Evolutionary conservation across 2,888 invertebrate genomes (phyloP), one percentile per base, ranked within the genome.

Genomic region (Tubulanus polymorphus): DNA sequence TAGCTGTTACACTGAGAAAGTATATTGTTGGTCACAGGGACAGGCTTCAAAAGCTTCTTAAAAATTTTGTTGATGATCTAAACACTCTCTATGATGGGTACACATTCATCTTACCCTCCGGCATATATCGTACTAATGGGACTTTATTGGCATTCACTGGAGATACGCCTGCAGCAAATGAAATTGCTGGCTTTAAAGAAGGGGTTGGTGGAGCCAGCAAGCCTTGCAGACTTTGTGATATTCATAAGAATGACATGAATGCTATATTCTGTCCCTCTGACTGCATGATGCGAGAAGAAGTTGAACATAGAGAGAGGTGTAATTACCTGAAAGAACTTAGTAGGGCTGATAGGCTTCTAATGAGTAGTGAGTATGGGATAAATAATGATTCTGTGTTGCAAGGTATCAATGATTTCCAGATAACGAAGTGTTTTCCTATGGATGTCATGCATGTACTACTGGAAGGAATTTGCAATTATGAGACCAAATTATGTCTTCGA

Each of bases 51-150:
- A 3, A 46, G 20, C 27, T 53, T 2, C 23, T 53, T 15, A 8
- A 29, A 3, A 41, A 53, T 35, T 53, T 53, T 27, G 20, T 23
- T 47, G 48, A n/a, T 26, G 48, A 27, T 15, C 23, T 47, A n/a
- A 23, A 47, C n/a, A 6, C 8, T n/a, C 23, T 47, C n/a, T 20
- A 26, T 20, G 23, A 5, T 26, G 27, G 27, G 48, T 8, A 27
- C 25, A 27, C 27, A n/a, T 23, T 41, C 15, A 15, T 20, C 41
- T 3, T 15, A 20, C 10, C 10, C n/a, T 18, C 18, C 23, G 41
- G 41, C 6, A 18, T 20, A 23, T 23, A 20, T 41, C 6, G 23
- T 20, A 15, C 41, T 15, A 41, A 41, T 8, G 41, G 41, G 18
- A 20, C 23, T 8, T 23, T 41, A 20, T 18, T 15, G 15, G 23